Conservation (phyloP, 2,113 vertebrate species). For the Stercorarius parasiticus region DNA sequence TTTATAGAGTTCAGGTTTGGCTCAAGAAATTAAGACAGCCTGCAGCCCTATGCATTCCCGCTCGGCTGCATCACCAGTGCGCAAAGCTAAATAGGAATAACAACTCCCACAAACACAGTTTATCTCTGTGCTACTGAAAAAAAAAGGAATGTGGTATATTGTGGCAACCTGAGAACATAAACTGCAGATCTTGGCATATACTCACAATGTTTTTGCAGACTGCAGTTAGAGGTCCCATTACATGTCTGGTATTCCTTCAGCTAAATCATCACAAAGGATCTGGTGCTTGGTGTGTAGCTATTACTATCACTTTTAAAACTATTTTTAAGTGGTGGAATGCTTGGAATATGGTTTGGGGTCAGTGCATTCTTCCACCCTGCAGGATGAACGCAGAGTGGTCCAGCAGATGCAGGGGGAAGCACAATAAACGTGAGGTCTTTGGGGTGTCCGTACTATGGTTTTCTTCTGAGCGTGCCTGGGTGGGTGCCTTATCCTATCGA, state of each 20-base stretch:
- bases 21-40: constrained; percentile 12
- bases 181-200: neutral
- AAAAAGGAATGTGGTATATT: neutral
- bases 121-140: neutral
- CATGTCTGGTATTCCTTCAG: neutral
- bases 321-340: neutral
- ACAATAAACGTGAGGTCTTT: neutral
- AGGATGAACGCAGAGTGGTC: neutral
- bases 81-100: neutral
- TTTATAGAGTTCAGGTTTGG: constrained; percentile 14
- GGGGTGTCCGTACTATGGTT: neutral
- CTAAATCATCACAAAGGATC: neutral
- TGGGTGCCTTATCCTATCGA: neutral
- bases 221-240: neutral
- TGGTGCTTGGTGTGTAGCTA: neutral
- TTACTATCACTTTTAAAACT: neutral
- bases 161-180: constrained; percentile 2
- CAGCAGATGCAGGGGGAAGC: neutral
- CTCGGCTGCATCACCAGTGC: neutral
- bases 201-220: neutral
- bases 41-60: neutral
- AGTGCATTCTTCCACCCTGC: neutral
- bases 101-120: neutral
- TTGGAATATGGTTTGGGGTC: neutral
- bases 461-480: neutral